Base-by-base conservation (phyloP, 2,888 invertebrate genomes). In the Nemoura dubitans region DNA sequence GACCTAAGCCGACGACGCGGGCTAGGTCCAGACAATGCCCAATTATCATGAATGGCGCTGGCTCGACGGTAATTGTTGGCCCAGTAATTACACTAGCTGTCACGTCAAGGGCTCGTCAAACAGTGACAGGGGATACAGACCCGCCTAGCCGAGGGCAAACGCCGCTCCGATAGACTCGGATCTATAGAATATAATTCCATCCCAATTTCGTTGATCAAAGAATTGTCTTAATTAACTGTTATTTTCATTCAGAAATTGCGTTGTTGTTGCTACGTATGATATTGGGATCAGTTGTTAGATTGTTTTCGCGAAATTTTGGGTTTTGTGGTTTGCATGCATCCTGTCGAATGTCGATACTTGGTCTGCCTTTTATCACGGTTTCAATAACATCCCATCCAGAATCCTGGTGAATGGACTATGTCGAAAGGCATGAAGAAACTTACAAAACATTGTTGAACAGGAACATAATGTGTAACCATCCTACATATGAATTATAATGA, bases 51-150 rank as follows among this genome's bases (percentile, higher is more conserved):
- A 29, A 27, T 76, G 84, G 84, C 59, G 84, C 59, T 84, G 29
- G 5, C 16, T n/a, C 14, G 36, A 36, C 36, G 59, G 87, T 85
- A 87, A 87, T 86, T 85, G 86, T 82, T 86, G 83, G 85, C 14
- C 76, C 76, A 85, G 83, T 86, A 86, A 88, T 86, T 87, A 87
- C 86, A 85, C 43, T 76, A 83, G 88, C 88, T 87, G 88, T 88
- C 88, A 88, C 59, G 87, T 59, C 28, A 82, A 28, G 81, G 82
- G 78, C 86, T 84, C 87, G 88, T 88, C 88, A 88, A 86, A 83
- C 85, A 76, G 85, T 88, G 88, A 88, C 88, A 88, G 88, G 86
- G 59, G 80, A 76, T 30, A 30, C 84, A 92, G 91, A 86, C 91
- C 90, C 87, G 42, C 26, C 59, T 29, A 6, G 59, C 84, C 43